Evolutionary conservation across 2,797 vertebrate genomes (phyloP), one percentile per base, ranked within the genome.

Genomic region (Pseudotriccus pelzelni): DNA sequence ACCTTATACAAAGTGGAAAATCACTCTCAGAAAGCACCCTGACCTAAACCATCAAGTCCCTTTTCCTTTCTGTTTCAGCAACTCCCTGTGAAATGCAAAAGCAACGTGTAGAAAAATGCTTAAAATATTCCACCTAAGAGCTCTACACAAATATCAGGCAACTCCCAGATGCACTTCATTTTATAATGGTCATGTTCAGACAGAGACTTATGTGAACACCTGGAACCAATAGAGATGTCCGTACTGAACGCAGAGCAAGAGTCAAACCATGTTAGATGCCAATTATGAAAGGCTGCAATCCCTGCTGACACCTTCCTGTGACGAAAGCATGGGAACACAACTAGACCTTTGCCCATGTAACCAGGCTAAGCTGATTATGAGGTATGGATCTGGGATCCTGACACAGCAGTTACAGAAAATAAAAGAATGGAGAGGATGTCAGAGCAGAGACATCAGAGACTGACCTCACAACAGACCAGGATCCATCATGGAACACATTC

Each of bases 401-500:
- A 47, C 18, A 19, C 5, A 25, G 1, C 47, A 50, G 25, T 21
- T 66, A 56, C 24, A 67, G n/a, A 49, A 83, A 68, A 43, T 4
- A 53, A 64, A 68, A 68, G 17, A 68, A 63, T 0, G 1, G 17
- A 49, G 22, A 67, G 41, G 14, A 39, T 23, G 10, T 67, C 52
- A 8, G 36, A 67, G 20, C 4, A 12, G 50, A 72, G 53, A 47
- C 32, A 43, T 14, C 9, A 62, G 22, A 37, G 37, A 6, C 49
- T 32, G 64, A 25, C 24, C 41, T 46, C 34, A 50, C 53, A 13
- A n/a, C 12, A 74, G 53, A 50, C 3, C n/a, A 75, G 30, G 32
- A 44, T n/a, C 25, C 37, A n/a, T 16, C 60, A 50, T 0, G 1
- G 47, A 1, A 3, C 0, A 1, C 13, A 10, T 52, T 66, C 60